Percentiles rank a stretch among this genome's conserved stretches.
Evolutionary conservation across 2,888 invertebrate species (phyloP).

Genomic region (Mantis religiosa): DNA sequence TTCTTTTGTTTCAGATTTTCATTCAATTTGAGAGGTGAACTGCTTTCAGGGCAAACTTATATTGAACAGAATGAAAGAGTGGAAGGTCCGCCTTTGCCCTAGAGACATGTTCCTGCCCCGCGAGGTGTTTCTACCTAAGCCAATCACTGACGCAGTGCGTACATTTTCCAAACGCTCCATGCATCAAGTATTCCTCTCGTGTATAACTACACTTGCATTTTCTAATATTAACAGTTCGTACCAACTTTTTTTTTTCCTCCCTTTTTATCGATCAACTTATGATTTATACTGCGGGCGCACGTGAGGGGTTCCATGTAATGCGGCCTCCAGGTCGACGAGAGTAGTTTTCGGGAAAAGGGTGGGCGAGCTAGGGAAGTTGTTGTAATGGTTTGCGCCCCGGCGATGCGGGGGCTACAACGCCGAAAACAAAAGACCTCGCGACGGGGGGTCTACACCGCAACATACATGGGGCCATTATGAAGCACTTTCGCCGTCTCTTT

Average conservation of each 20-base stretch:
- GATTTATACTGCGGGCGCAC: neutral
- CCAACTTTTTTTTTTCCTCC: neutral
- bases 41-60: too few species aligned
- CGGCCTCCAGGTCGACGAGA: neutral
- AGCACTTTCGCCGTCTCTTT: neutral
- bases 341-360: neutral
- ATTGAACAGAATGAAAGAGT: too few species aligned
- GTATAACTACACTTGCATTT: neutral
- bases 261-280: neutral
- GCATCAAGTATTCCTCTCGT: neutral
- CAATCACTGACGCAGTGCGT: neutral
- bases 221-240: neutral
- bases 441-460: constrained; percentile 23
- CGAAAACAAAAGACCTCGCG: constrained; percentile 28
- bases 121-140: neutral
- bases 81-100: neutral
- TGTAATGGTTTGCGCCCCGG: constrained; percentile 25
- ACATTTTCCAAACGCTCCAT: neutral
- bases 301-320: neutral
- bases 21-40: too few species aligned
- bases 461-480: neutral
- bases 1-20: too few species aligned
- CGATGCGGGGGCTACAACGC: constrained; percentile 15
- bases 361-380: neutral
- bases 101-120: neutral